Percentiles rank a stretch among this genome's conserved stretches.
Conservation (phyloP, 2,113 vertebrate genomes). For the Micromys minutus region DNA sequence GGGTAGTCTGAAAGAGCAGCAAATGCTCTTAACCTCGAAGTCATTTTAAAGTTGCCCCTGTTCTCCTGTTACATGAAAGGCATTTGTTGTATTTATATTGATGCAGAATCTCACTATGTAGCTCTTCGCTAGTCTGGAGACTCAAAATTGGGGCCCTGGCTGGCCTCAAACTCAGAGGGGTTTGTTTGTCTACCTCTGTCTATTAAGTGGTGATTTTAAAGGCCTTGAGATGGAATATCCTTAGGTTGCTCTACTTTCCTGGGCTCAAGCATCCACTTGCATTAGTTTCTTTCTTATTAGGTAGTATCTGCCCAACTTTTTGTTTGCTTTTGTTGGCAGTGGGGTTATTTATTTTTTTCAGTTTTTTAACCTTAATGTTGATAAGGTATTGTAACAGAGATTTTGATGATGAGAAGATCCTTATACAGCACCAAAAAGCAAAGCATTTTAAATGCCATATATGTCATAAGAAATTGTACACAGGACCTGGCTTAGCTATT, state of each 20-base stretch:
- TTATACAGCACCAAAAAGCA: slow-evolving; percentile 99
- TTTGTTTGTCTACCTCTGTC: not conserved
- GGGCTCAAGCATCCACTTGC: not conserved
- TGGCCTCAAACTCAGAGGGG: not conserved
- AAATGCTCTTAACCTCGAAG: not conserved
- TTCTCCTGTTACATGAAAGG: not conserved
- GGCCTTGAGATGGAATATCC: not conserved
- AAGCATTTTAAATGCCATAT: slow-evolving; percentile 99
- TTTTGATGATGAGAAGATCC: slow-evolving; percentile 99
- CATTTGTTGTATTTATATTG: not conserved
- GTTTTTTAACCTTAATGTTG: slow-evolving; percentile 83
- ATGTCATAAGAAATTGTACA: slow-evolving; percentile 99
- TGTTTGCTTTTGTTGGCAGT: not conserved
- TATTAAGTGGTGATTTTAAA: not conserved
- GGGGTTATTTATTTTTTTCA: not conserved
- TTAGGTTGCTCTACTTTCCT: not conserved
- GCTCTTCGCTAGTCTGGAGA: too few species aligned
- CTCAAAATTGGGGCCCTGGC: too few species aligned
- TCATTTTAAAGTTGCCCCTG: not conserved
- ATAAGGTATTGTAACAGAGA: slow-evolving; percentile 98
- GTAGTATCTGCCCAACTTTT: not conserved
- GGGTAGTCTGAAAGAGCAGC: not conserved
- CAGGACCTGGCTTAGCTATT: slow-evolving; percentile 97
- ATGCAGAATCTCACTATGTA: not conserved
- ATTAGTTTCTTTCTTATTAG: not conserved